Percentiles rank a stretch among this genome's conserved stretches.
Evolutionary conservation across 2,888 invertebrate genomes (phyloP).

Genomic region (Ophioninae sp.): DNA sequence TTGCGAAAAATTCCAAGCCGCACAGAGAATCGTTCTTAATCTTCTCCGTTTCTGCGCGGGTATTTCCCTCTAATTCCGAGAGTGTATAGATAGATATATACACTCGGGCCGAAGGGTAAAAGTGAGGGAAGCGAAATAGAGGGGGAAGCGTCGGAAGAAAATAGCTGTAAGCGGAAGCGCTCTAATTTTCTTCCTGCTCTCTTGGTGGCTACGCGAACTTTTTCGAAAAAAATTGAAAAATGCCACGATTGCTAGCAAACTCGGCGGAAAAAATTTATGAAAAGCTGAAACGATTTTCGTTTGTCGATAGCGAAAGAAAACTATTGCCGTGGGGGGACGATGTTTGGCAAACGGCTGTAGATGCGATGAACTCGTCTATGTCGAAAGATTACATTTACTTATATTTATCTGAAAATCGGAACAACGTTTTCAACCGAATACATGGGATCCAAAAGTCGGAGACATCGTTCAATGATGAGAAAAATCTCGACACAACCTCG

Average conservation of each 20-base stretch:
- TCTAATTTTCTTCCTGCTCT: too few species aligned
- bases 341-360: conserved; percentile 47
- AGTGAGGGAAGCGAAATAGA: too few species aligned
- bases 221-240: conserved; percentile 4
- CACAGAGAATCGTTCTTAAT: too few species aligned
- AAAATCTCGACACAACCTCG: not conserved
- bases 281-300: conserved; percentile 24
- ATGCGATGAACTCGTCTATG: conserved; percentile 32
- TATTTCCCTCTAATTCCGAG: too few species aligned
- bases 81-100: too few species aligned
- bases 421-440: conserved; percentile 33
- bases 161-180: too few species aligned
- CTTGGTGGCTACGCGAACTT: too few species aligned
- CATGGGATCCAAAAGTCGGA: conserved; percentile 32
- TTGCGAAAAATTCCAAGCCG: too few species aligned
- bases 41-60: too few species aligned
- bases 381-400: conserved; percentile 40
- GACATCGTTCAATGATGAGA: not conserved
- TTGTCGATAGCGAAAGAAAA: conserved; percentile 27
- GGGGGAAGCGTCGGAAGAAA: too few species aligned
- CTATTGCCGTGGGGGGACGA: conserved; percentile 48
- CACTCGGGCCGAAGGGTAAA: too few species aligned
- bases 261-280: conserved; percentile 31
- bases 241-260: conserved; percentile 33
- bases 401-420: conserved; percentile 46